Percentiles rank a stretch among this genome's conserved stretches.
phyloP scores from a whole-genome alignment of 2,113 vertebrate genomes.

The Brachypteracias leptosomus region DNA sequence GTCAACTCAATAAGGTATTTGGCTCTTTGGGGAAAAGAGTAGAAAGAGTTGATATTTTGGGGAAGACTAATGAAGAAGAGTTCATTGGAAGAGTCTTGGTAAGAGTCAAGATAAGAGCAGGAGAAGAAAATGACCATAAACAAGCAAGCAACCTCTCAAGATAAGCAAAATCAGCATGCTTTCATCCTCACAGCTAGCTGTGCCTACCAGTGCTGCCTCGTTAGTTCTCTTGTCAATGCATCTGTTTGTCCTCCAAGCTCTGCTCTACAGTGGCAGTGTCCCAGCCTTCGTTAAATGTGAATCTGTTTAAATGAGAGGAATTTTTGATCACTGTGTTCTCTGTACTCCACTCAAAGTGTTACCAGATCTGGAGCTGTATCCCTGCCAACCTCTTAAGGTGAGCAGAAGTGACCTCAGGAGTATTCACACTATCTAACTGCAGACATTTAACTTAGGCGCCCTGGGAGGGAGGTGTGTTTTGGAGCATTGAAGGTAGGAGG shows the following conservation, averaged over 20 bases:
- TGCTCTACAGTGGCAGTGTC: background rate
- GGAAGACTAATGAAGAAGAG: background rate
- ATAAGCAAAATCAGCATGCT: background rate
- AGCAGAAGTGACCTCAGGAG: background rate
- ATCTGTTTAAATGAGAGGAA: background rate
- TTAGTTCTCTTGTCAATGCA: background rate
- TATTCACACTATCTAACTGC: background rate
- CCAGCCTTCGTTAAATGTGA: background rate
- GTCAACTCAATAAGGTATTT: background rate
- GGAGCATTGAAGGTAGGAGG: background rate
- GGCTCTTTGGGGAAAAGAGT: background rate
- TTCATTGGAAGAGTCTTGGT: background rate
- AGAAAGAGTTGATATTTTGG: background rate
- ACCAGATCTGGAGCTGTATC: background rate
- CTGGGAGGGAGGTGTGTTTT: background rate
- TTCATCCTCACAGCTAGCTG: background rate
- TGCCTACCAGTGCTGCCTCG: background rate
- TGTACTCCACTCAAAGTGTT: background rate
- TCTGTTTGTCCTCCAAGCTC: background rate
- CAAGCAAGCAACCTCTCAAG: background rate
- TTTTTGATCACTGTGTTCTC: background rate
- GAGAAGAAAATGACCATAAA: background rate
- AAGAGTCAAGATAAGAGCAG: background rate
- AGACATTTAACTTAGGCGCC: background rate
- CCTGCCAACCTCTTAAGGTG: background rate